phyloP scores from a whole-genome alignment of 2,888 invertebrate genomes.

The Hyppa rectilinea region DNA sequence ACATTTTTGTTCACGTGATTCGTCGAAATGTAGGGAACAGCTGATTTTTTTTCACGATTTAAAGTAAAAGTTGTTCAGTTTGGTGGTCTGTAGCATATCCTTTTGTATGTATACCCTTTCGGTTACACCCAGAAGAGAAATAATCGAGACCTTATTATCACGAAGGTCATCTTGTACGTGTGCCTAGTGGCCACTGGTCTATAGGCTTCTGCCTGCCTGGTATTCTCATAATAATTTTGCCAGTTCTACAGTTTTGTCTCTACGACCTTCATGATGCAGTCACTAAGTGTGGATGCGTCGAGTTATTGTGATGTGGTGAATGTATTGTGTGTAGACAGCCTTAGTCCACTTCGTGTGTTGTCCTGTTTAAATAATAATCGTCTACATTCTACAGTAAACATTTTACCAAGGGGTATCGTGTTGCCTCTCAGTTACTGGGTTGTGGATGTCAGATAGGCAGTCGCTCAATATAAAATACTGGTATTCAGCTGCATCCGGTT shows the following conservation, averaged over 20 bases:
- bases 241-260: background rate
- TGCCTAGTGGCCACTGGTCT: background rate
- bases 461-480: too few species aligned
- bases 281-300: background rate
- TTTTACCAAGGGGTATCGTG: too few species aligned
- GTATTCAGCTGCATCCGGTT: too few species aligned
- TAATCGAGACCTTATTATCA: background rate
- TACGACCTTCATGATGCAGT: conserved; percentile 1
- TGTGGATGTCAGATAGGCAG: too few species aligned
- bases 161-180: background rate
- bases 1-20: too few species aligned
- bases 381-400: conserved; percentile 4
- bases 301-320: conserved; percentile 7
- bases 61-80: too few species aligned
- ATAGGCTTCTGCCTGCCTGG: background rate
- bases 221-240: background rate
- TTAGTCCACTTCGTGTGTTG: conserved; percentile 17
- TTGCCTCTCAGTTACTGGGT: too few species aligned
- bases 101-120: too few species aligned
- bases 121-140: too few species aligned
- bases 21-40: too few species aligned
- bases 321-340: conserved; percentile 23
- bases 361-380: conserved; percentile 12
- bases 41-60: too few species aligned
- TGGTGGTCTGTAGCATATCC: too few species aligned